Conservation (phyloP, 1,140 invertebrate genomes). For the Hesperophylax magnus region DNA sequence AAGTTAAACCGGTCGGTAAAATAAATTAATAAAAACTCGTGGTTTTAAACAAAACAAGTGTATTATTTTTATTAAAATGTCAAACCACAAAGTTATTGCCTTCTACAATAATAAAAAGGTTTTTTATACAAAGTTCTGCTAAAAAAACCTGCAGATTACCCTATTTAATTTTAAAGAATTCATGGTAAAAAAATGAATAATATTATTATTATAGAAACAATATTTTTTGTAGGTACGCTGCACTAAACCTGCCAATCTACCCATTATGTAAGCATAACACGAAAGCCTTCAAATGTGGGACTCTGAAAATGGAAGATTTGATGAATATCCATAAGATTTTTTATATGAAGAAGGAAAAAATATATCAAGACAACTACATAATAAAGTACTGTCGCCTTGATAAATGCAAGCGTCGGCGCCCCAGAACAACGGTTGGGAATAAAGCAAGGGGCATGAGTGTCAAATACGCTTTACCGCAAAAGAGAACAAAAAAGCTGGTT, state of each 20-base stretch:
- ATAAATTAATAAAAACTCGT: too few relatives aligned
- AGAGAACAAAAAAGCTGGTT: not conserved
- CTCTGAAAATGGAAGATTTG: not conserved
- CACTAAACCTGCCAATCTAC: not conserved
- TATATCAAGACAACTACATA: conserved; percentile 3
- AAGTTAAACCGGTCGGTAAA: too few relatives aligned
- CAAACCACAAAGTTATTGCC: too few relatives aligned
- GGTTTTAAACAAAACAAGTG: too few relatives aligned
- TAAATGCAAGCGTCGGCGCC: not conserved
- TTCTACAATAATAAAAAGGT: too few relatives aligned
- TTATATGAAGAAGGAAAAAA: not conserved
- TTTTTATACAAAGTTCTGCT: too few relatives aligned
- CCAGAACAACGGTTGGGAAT: not conserved
- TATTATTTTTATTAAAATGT: too few relatives aligned
- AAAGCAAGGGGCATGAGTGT: not conserved
- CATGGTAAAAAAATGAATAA: too few relatives aligned
- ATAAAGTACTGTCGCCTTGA: not conserved
- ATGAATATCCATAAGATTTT: not conserved
- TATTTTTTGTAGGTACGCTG: not conserved
- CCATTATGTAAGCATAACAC: not conserved
- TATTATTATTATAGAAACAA: not conserved
- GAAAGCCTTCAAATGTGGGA: not conserved
- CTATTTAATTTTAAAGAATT: too few relatives aligned
- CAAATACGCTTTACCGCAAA: not conserved
- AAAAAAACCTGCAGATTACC: too few relatives aligned